These are phyloP conservation scores for Zosterops pallidus DNA, from an alignment of 2,113 vertebrate species.

Conservation along the genomic window DNA sequence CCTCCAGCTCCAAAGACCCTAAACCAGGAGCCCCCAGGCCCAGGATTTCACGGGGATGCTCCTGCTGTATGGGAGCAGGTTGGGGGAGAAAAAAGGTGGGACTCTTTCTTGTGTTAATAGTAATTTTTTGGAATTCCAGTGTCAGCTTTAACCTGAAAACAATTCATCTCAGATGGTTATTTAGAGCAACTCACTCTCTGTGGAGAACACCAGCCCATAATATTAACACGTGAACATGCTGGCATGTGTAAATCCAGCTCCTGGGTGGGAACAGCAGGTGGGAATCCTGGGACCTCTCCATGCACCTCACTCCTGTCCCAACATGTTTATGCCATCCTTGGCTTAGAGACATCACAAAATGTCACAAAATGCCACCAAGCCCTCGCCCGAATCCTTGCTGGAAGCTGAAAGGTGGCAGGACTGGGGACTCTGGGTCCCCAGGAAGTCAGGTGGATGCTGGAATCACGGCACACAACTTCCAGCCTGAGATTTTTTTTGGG, in stretches of 20 bases:
- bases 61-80: not conserved
- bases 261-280: not conserved
- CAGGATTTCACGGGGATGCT: not conserved
- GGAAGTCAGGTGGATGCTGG: not conserved
- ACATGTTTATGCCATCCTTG: not conserved
- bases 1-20: too few relatives aligned
- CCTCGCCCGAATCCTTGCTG: not conserved
- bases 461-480: not conserved
- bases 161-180: not conserved
- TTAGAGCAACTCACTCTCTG: not conserved
- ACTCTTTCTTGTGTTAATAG: not conserved
- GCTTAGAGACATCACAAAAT: not conserved
- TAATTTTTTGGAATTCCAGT: not conserved
- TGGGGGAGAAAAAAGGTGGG: not conserved
- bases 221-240: accelerated
- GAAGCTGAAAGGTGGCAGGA: not conserved
- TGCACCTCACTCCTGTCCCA: not conserved
- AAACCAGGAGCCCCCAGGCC: not conserved
- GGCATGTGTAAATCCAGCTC: not conserved
- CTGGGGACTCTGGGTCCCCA: not conserved
- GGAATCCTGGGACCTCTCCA: accelerated
- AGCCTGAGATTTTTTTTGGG: too few relatives aligned
- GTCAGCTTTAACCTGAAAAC: not conserved
- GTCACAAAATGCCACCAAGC: not conserved
- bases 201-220: not conserved